Evolutionary conservation across 2,888 invertebrate species (phyloP), one percentile per base, ranked within the genome.

Genomic region (Psylliodes chrysocephalus): DNA sequence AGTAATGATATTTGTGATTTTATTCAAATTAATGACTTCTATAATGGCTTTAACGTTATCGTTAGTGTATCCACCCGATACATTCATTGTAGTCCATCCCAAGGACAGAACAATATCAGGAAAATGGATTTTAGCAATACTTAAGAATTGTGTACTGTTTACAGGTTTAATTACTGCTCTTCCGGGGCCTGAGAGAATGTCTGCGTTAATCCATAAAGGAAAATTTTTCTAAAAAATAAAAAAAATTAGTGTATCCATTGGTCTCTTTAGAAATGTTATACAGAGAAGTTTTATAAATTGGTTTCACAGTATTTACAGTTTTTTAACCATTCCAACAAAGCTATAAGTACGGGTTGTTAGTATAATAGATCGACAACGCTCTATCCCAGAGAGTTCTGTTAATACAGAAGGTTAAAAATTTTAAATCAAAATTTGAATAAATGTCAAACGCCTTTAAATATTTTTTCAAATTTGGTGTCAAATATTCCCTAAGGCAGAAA

Each of bases 141-240:
- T 75, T 19, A 95, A 81, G 81, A 96, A 96, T 63, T 78, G 73
- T 2, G 76, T 78, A 0, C 90, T 82, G 75, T 91, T 86, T 0
- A 95, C 89, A 0, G 92, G 91, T 42, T 75, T 79, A 0, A 84
- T 77, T 1, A 83, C 84, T 6, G 86, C 80, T 60, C 89, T 86
- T 17, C 90, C 86, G 0, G 95, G 95, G 0, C 95, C 95, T 0
- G 83, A 78, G 3, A 93, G 82, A 68, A 96, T 92, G 80, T 96
- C 96, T 0, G 95, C 95, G 80, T 96, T 96, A 61, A 96, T 80
- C 93, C 94, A 94, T 2, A 96, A 78, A 0, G 94, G 94, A 75
- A 89, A 89, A 0, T 82, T 84, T 71, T 89, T 83, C 91, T 93
- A 80, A 40, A 80, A 22, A 19, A 22, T n/a, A n/a, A n/a, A n/a